Conservation (phyloP, 2,113 vertebrate genomes). For the Narcine bancroftii region DNA sequence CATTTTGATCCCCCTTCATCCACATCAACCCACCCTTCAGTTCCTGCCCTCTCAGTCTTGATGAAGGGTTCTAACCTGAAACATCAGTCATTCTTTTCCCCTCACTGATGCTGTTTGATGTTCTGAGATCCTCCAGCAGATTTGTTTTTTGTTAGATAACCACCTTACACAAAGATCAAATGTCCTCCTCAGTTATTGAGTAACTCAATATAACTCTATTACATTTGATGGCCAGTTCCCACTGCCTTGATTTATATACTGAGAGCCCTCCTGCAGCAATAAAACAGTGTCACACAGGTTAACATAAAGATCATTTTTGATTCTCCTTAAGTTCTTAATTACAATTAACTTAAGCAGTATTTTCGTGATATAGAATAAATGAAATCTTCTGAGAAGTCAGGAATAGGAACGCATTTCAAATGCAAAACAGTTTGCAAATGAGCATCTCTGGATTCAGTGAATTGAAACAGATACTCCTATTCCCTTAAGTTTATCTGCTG, state of each 20-base stretch:
- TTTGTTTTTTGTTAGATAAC: no score
- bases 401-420: background rate
- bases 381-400: background rate
- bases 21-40: no score
- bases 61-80: no score
- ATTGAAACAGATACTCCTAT: slow-evolving; percentile 30
- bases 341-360: background rate
- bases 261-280: background rate
- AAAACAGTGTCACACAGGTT: background rate
- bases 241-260: background rate
- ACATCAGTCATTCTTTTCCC: no score
- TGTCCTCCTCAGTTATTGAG: background rate
- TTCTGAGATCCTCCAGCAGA: no score
- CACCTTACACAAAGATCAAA: background rate
- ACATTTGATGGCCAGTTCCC: background rate
- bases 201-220: background rate
- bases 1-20: no score
- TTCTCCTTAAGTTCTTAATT: background rate
- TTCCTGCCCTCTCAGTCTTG: no score
- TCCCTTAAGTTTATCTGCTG: slow-evolving; percentile 12
- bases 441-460: slow-evolving; percentile 6
- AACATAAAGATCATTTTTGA: background rate
- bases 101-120: no score
- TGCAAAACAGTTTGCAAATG: background rate
- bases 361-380: background rate